phyloP scores from a whole-genome alignment of 2,113 vertebrate species.

The Caranx melampygus region DNA sequence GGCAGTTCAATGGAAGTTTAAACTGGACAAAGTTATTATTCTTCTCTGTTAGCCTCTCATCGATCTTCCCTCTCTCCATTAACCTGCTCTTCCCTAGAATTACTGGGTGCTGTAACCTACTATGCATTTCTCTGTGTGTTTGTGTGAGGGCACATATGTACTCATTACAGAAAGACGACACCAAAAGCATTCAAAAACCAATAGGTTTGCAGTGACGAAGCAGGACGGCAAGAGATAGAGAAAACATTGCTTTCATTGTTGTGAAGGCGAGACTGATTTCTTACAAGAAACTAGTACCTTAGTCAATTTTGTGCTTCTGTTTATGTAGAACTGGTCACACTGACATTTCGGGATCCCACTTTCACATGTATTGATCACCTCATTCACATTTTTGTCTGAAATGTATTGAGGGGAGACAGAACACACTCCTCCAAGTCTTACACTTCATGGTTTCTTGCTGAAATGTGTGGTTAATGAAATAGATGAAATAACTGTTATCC shows the following conservation, averaged over 20 bases:
- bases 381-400: not conserved
- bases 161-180: not conserved
- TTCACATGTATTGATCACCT: not conserved
- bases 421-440: not conserved
- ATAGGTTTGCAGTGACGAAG: not conserved
- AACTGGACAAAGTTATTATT: constrained; percentile 47
- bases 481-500: not conserved
- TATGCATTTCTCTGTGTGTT: not conserved
- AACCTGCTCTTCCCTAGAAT: constrained; percentile 37
- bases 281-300: not conserved
- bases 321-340: not conserved
- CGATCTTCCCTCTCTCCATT: constrained; percentile 49
- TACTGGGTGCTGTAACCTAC: constrained; percentile 1
- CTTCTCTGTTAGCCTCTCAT: constrained; percentile 49
- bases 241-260: not conserved
- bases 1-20: constrained; percentile 18
- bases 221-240: not conserved
- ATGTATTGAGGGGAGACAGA: not conserved
- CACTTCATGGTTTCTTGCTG: not conserved
- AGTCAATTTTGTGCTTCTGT: not conserved
- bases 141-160: not conserved
- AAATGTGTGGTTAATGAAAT: constrained; percentile 4
- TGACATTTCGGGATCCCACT: not conserved
- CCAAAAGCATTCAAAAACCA: not conserved
- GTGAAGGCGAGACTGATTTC: not conserved